These are phyloP conservation scores for Acanthosoma haemorrhoidale DNA, from an alignment of 2,888 invertebrate species.

Conservation along the genomic window DNA sequence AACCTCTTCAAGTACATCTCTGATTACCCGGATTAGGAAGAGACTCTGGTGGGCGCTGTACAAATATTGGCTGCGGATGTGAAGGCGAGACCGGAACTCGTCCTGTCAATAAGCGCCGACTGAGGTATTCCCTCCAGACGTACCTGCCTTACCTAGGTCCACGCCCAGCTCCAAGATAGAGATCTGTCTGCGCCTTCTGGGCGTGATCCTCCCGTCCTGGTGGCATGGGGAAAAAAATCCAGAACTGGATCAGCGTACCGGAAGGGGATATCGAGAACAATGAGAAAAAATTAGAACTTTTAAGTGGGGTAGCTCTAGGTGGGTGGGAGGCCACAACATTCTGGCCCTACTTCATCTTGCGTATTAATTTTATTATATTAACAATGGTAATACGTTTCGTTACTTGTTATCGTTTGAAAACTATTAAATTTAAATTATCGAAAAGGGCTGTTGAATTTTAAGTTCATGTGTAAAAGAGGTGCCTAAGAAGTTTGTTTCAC, in stretches of 20 bases:
- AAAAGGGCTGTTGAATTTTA: too few relatives aligned
- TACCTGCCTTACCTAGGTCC: not conserved
- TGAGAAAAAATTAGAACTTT: not conserved
- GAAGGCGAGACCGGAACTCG: constrained; percentile 21
- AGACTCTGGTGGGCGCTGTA: constrained; percentile 4
- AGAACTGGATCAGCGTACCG: not conserved
- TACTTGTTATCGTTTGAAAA: too few relatives aligned
- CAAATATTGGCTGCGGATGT: constrained; percentile 24
- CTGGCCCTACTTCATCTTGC: too few relatives aligned
- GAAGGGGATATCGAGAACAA: not conserved
- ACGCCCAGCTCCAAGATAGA: constrained; percentile 1
- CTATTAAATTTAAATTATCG: too few relatives aligned
- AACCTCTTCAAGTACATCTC: too few relatives aligned
- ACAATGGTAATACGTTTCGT: too few relatives aligned
- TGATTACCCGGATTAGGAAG: not conserved
- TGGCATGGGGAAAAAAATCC: not conserved
- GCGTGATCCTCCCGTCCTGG: too few relatives aligned
- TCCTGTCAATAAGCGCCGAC: constrained; percentile 8
- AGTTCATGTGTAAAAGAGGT: too few relatives aligned
- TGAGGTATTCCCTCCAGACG: not conserved
- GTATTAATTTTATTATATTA: too few relatives aligned
- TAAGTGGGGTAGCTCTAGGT: not conserved
- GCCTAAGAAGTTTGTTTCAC: too few relatives aligned
- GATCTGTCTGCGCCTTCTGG: not conserved
- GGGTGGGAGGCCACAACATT: not conserved